Evolutionary conservation across 2,888 invertebrate species (phyloP).

Genomic region (Malacosoma neustria): DNA sequence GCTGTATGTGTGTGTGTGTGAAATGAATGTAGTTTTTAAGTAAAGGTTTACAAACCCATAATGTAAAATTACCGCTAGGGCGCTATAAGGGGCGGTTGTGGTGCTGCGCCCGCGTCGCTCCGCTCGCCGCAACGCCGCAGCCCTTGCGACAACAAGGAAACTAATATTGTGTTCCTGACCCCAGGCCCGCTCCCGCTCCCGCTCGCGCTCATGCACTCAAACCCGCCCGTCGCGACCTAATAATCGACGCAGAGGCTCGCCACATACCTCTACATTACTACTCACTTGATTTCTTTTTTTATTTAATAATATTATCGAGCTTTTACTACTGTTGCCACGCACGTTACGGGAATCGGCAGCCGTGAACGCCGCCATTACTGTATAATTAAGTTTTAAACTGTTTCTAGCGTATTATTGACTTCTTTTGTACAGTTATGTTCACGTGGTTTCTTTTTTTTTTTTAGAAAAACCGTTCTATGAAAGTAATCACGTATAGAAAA

Average conservation of each 20-base stretch:
- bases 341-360: background rate
- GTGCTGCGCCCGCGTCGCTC: constrained; percentile 62
- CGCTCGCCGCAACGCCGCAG: constrained; percentile 69
- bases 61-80: constrained; percentile 73
- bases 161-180: constrained; percentile 75
- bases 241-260: constrained; percentile 8
- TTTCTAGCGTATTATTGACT: background rate
- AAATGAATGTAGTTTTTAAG: constrained; percentile 54
- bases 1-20: constrained; percentile 17
- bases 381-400: background rate
- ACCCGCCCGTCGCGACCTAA: constrained; percentile 40
- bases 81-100: constrained; percentile 69
- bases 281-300: background rate
- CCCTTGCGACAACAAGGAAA: constrained; percentile 77
- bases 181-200: constrained; percentile 42
- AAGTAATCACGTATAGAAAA: too few relatives aligned
- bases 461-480: too few relatives aligned
- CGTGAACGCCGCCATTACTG: background rate
- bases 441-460: too few relatives aligned
- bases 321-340: constrained; percentile 17
- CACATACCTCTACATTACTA: constrained; percentile 8
- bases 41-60: constrained; percentile 75
- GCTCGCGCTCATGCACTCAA: constrained; percentile 36
- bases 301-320: constrained; percentile 19
- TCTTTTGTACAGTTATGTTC: background rate